Evolutionary conservation across 2,113 vertebrate genomes (phyloP).

Genomic region (Zapornia atra): DNA sequence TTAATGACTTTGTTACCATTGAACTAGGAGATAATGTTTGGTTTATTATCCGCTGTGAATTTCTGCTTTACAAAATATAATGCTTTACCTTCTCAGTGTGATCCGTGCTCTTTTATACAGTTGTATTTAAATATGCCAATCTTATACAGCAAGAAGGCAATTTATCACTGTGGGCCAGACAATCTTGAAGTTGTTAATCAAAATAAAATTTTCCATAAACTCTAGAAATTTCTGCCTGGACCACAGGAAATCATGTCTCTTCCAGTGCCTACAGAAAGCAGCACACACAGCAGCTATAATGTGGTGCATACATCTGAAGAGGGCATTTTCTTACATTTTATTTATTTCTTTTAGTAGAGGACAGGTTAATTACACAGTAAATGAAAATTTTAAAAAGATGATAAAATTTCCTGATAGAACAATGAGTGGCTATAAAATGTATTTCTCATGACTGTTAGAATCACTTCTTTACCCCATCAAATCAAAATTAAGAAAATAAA

Average conservation of each 20-base stretch:
- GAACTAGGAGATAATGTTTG: background rate
- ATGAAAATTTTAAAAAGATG: background rate
- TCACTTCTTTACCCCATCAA: background rate
- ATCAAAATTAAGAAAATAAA: background rate
- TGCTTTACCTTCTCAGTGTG: background rate
- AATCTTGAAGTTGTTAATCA: background rate
- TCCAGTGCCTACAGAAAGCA: background rate
- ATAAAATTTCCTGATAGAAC: background rate
- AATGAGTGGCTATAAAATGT: background rate
- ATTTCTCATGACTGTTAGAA: background rate
- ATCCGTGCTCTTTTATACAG: background rate
- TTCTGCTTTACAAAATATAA: background rate
- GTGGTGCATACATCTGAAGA: background rate
- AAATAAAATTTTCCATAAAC: background rate
- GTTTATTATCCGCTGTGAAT: background rate
- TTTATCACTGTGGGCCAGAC: background rate
- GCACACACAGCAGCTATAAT: background rate
- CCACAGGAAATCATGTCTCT: background rate
- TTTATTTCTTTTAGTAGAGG: background rate
- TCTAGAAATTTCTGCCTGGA: background rate
- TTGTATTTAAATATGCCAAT: background rate
- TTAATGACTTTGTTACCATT: background rate
- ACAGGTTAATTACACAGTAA: background rate
- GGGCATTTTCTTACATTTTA: background rate
- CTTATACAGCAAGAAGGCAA: background rate